These are phyloP conservation scores for Acromyrmex heyeri DNA, from an alignment of 1,140 invertebrate species.

Conservation along the genomic window DNA sequence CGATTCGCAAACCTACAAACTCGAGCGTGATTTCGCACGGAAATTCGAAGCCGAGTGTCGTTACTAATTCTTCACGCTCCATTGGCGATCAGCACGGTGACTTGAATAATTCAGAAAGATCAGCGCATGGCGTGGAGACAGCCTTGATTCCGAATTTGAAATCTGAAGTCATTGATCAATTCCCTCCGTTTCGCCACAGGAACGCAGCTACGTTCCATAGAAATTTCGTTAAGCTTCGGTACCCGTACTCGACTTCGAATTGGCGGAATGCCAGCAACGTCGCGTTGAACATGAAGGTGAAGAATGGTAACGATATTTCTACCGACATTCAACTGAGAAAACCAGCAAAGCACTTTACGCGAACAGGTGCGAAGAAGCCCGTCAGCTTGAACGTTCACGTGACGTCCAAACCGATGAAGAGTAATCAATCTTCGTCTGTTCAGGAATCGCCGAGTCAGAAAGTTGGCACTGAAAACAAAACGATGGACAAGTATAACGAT, in stretches of 20 bases:
- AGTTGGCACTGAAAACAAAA: background rate
- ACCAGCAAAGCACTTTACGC: background rate
- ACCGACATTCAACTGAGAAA: background rate
- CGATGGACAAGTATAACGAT: background rate
- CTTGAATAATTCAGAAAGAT: slow-evolving; percentile 68
- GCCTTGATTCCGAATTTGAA: slow-evolving; percentile 44
- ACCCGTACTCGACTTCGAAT: slow-evolving; percentile 32
- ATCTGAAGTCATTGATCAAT: background rate
- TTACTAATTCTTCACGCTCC: background rate
- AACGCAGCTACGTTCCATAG: background rate
- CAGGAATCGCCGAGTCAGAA: slow-evolving; percentile 22
- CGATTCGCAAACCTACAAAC: background rate
- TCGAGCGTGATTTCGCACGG: background rate
- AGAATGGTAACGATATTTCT: background rate
- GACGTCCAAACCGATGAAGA: slow-evolving; percentile 13
- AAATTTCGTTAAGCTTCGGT: slow-evolving; percentile 33
- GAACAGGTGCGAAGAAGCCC: background rate
- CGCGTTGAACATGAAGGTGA: background rate
- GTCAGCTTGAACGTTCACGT: background rate
- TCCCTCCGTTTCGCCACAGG: background rate
- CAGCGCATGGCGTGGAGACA: no score
- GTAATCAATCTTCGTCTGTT: background rate
- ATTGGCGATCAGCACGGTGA: background rate
- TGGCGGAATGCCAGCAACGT: background rate
- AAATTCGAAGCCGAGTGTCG: background rate